Evolutionary conservation across 2,888 invertebrate species (phyloP), one percentile per base, ranked within the genome.

Genomic region (Drosophila greeni): DNA sequence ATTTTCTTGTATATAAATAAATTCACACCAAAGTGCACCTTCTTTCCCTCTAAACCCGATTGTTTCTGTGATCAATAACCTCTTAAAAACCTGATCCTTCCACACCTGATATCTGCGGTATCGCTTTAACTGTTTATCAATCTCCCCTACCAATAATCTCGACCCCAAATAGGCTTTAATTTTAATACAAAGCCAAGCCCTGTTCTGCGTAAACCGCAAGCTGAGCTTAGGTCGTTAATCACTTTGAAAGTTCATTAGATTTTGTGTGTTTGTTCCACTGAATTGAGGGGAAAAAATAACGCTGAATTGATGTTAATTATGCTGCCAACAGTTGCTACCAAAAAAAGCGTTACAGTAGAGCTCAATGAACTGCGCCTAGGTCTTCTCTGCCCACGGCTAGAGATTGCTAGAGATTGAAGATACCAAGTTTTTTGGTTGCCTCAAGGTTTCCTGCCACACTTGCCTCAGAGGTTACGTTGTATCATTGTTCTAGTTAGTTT

Each of bases 291-390:
- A 39, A 61, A 55, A 73, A 66, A 68, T 48, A 40, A 67, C 65
- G 37, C 60, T 43, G 74, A 74, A 73, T 71, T 74, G 66, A 69
- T 74, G 82, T 73, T 81, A 78, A 81, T 78, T 78, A 81, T 78
- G 74, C 66, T 72, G 73, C 71, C 54, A 71, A 67, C 72, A 75
- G 73, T 70, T 62, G 67, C 66, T 60, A 64, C 60, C 49, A 62
- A 55, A 47, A 64, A 65, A 67, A 73, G 54, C 52, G 47, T 51
- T 66, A 58, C 58, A 66, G 58, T 60, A 12, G 47, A 60, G 82
- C 77, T 76, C 82, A 81, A 70, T 79, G 78, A 78, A 82, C 82
- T 78, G 59, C 57, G 79, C 74, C 79, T 80, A 77, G 75, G 73
- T 64, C 60, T 36, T 31, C 20, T 47, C 67, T 53, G 67, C 60